Conservation (phyloP, 1,140 invertebrate species). For the Oreohelix idahoensis region DNA sequence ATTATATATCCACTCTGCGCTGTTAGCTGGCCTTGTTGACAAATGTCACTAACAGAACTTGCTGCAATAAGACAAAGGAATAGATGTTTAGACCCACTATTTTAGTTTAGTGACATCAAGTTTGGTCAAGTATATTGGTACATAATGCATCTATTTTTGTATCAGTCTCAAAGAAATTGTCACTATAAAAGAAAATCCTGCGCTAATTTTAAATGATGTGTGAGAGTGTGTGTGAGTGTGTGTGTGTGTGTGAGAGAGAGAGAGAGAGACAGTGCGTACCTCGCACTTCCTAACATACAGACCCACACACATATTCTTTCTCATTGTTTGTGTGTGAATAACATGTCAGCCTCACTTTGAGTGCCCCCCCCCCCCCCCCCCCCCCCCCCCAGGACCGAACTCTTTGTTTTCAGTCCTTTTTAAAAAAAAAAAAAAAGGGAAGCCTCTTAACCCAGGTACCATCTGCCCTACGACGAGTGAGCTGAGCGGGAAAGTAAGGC, state of each 20-base stretch:
- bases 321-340: background rate
- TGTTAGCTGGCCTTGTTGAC: constrained; percentile 49
- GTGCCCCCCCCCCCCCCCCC: too few relatives aligned
- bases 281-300: background rate
- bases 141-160: too few relatives aligned
- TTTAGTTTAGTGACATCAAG: too few relatives aligned
- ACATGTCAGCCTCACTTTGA: too few relatives aligned
- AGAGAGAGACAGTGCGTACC: too few relatives aligned
- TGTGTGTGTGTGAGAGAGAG: too few relatives aligned
- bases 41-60: constrained; percentile 57
- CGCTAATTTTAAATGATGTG: too few relatives aligned
- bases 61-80: constrained; percentile 46
- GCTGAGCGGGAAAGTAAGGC: background rate
- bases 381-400: background rate
- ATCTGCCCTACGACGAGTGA: background rate
- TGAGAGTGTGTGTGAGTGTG: too few relatives aligned
- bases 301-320: background rate
- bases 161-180: too few relatives aligned
- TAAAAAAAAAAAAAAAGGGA: background rate
- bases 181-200: too few relatives aligned
- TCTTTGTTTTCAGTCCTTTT: background rate
- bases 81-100: too few relatives aligned
- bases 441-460: background rate
- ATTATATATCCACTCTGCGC: constrained; percentile 64
- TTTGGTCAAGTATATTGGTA: too few relatives aligned